Evolutionary conservation across 2,888 invertebrate species (phyloP).

Genomic region (Scotopteryx bipunctaria): DNA sequence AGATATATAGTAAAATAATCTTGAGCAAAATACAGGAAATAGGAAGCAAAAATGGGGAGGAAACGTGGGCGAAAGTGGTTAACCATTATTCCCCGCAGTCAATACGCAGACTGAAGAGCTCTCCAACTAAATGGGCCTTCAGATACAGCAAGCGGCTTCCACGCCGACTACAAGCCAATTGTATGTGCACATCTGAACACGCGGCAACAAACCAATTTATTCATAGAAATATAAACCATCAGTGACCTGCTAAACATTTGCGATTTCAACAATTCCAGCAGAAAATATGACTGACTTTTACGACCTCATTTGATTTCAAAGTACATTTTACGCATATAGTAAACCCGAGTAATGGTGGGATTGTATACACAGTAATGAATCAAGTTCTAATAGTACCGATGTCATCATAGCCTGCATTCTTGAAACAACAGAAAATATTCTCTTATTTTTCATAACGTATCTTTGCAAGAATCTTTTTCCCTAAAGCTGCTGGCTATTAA

Average conservation of each 20-base stretch:
- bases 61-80: neutral
- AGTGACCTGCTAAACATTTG: neutral
- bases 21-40: too few relatives aligned
- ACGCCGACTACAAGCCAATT: neutral
- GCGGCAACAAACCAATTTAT: neutral
- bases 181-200: neutral
- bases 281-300: neutral
- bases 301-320: neutral
- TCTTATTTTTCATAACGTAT: neutral
- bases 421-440: too few relatives aligned
- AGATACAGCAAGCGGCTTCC: neutral
- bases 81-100: neutral
- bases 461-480: neutral
- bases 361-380: too few relatives aligned
- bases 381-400: too few relatives aligned
- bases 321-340: neutral
- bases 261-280: neutral
- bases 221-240: neutral
- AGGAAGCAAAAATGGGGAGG: neutral
- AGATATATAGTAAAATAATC: too few relatives aligned
- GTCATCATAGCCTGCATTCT: too few relatives aligned
- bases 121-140: neutral
- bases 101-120: neutral
- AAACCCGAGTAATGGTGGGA: neutral
- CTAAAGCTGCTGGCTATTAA: neutral